These are phyloP conservation scores for Sakesphorus luctuosus DNA, from an alignment of 2,113 vertebrate species.

Conservation along the genomic window DNA sequence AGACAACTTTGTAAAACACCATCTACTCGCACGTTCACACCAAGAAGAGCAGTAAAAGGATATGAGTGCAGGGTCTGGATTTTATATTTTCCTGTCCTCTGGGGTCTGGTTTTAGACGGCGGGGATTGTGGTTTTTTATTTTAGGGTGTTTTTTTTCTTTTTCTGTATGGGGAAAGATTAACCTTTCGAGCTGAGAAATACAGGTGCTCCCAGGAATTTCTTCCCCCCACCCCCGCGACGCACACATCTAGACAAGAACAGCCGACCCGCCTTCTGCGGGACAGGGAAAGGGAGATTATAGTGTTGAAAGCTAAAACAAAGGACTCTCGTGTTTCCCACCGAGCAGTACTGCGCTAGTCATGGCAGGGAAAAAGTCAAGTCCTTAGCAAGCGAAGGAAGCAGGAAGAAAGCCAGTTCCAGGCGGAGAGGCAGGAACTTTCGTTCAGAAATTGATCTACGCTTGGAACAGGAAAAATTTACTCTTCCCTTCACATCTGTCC, in stretches of 20 bases:
- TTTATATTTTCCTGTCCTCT: conserved; percentile 58
- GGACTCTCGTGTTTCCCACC: background rate
- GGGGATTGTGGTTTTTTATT: conserved; percentile 1
- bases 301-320: background rate
- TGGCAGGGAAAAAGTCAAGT: background rate
- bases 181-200: conserved; percentile 26
- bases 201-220: conserved; percentile 45
- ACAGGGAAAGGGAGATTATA: background rate
- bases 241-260: background rate
- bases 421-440: background rate
- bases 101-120: conserved; percentile 51
- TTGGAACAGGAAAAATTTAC: conserved; percentile 13
- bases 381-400: background rate
- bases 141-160: background rate
- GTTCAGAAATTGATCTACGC: background rate
- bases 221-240: background rate
- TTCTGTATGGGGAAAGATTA: background rate
- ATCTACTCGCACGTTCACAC: conserved; percentile 59
- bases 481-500: background rate
- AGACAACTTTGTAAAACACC: conserved; percentile 63
- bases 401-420: background rate
- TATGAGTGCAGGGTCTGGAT: conserved; percentile 49
- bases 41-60: conserved; percentile 58
- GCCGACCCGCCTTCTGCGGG: background rate
- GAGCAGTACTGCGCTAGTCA: background rate